Base-by-base conservation (phyloP, 2,797 vertebrate genomes). In the Pygocentrus nattereri region DNA sequence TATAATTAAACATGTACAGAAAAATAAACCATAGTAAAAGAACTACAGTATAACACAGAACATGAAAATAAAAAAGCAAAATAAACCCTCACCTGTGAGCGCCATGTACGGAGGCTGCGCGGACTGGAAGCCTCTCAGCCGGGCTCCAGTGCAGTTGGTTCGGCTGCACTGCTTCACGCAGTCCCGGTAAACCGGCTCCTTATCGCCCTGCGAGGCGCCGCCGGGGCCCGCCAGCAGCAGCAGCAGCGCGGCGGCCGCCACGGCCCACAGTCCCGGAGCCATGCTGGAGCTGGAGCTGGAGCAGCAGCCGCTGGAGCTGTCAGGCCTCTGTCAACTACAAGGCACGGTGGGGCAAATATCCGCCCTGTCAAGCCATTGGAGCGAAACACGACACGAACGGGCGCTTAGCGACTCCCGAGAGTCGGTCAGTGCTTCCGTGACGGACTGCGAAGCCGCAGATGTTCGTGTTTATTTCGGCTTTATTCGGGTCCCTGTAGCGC, bases 111-210 rank as follows among this genome's bases (percentile, higher is more conserved):
- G 96, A 79, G 97, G 96, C 89, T 98, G 97, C 25, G 87, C 85
- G n/a, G 95, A 95, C 88, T 97, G 95, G 88, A 98, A 99, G 83
- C 95, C 93, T 74, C 91, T 91, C 56, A 98, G 94, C 25, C 95
- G 94, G 54, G 89, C 90, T 56, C 97, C 97, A 0, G 96, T 97
- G 90, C 98, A 99, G 93, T 99, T 98, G 77, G 93, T 95, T 81
- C 94, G 94, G 84, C 97, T 95, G 86, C 97, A 98, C 0, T 88
- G 92, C 83, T 94, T 90, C 82, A 98, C 93, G 87, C 98, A 99
- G 85, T 98, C 96, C 18, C 96, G 95, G 92, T 99, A 99, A 27
- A 98, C 93, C 25, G 98, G 97, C 86, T 99, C 98, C 86, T 97
- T 97, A 86, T 98, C 97, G 27, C 97, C 97, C 76, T 96, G 96